A percentile compares a stretch with the other conserved stretches of the same genome.
Conservation (phyloP, 2,888 invertebrate species). For the Mimachlamys varia region DNA sequence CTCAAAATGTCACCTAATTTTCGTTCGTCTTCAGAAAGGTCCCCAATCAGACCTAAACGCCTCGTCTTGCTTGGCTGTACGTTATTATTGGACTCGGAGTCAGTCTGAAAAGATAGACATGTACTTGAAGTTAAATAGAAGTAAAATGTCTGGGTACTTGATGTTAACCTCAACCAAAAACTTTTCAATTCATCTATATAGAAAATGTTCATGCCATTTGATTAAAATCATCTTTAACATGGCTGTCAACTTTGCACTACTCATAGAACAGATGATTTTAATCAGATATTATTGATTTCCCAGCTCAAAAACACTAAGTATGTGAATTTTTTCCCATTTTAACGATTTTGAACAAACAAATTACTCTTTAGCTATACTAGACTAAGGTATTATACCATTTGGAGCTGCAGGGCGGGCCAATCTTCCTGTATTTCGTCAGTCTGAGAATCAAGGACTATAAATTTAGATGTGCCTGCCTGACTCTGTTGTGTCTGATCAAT, state of each 20-base stretch:
- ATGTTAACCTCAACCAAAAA: no score
- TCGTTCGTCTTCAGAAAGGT: not conserved
- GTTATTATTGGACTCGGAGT: not conserved
- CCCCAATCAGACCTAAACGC: not conserved
- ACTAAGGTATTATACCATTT: not conserved
- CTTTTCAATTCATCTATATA: no score
- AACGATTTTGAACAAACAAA: no score
- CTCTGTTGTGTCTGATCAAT: not conserved
- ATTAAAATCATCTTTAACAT: no score
- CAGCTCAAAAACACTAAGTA: no score
- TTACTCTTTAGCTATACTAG: not conserved
- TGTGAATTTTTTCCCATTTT: no score
- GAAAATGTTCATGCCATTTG: no score
- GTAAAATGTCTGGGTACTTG: no score
- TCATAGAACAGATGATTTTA: no score
- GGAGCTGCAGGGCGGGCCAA: constrained; percentile 44
- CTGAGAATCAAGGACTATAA: constrained; percentile 52
- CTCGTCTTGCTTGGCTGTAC: not conserved
- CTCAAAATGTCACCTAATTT: not conserved
- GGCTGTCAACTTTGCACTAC: no score
- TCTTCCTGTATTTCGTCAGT: constrained; percentile 39
- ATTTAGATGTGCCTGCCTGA: constrained; percentile 41
- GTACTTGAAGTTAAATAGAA: no score
- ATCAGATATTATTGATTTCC: no score
- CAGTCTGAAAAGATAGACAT: not conserved